Evolutionary conservation across 2,888 invertebrate genomes (phyloP).

Genomic region (Phasia obesa): DNA sequence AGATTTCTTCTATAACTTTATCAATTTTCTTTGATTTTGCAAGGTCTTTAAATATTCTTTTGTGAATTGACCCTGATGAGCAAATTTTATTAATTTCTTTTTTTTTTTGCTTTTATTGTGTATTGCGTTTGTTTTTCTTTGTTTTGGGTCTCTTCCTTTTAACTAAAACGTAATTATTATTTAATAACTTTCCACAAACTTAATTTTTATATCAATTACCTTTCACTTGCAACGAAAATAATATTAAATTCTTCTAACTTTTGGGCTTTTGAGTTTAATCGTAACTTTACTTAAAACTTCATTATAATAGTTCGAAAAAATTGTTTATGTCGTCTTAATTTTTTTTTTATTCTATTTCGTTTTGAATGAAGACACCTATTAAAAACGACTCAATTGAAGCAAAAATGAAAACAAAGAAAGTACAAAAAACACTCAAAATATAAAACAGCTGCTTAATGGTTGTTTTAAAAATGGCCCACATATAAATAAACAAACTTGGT

Average conservation of each 20-base stretch:
- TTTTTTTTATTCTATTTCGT: slow-evolving; percentile 63
- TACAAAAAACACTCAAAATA: slow-evolving; percentile 49
- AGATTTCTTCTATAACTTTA: slow-evolving; percentile 42
- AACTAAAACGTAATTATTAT: slow-evolving; percentile 67
- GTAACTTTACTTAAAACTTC: slow-evolving; percentile 36
- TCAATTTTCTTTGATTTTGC: slow-evolving; percentile 56
- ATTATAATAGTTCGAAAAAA: slow-evolving; percentile 25
- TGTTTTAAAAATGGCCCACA: slow-evolving; percentile 14
- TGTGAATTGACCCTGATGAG: slow-evolving; percentile 68
- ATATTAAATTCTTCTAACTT: slow-evolving; percentile 15
- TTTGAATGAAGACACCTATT: slow-evolving; percentile 46
- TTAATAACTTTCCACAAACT: slow-evolving; percentile 59
- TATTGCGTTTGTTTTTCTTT: slow-evolving; percentile 51
- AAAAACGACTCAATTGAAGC: slow-evolving; percentile 35
- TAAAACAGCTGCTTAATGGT: slow-evolving; percentile 49
- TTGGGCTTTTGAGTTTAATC: slow-evolving; percentile 4
- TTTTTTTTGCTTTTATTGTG: slow-evolving; percentile 47
- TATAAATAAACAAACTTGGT: slow-evolving; percentile 38
- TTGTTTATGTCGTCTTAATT: slow-evolving; percentile 70
- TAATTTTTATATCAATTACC: slow-evolving; percentile 5
- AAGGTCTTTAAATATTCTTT: slow-evolving; percentile 55
- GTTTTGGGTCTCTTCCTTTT: slow-evolving; percentile 43
- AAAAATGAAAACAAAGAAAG: slow-evolving; percentile 61
- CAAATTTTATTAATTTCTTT: slow-evolving; percentile 53
- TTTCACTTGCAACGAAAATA: background rate